phyloP scores from a whole-genome alignment of 2,113 vertebrate genomes.

The Grus americana region DNA sequence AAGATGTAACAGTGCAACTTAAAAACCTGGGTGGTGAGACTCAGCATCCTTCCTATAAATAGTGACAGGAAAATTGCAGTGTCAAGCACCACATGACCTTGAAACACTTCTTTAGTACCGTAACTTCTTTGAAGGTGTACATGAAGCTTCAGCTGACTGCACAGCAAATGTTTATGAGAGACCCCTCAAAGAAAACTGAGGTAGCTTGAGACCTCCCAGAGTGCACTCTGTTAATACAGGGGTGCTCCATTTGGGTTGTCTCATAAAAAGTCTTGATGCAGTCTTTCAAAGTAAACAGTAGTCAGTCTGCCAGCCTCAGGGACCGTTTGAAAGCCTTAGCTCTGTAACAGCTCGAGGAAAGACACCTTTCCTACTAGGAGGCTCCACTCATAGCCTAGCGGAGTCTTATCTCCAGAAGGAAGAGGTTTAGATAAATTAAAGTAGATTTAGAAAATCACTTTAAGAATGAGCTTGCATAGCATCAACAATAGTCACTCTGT shows the following conservation, averaged over 20 bases:
- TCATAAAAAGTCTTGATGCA: not conserved
- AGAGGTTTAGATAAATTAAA: not conserved
- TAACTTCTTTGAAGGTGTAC: not conserved
- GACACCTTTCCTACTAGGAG: not conserved
- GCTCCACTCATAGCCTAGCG: rapidly evolving
- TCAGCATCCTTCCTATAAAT: not conserved
- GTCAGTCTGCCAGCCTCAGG: not conserved
- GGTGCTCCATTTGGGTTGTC: not conserved
- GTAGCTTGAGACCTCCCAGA: not conserved
- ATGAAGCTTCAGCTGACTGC: not conserved
- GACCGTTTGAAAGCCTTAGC: not conserved
- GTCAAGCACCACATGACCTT: not conserved
- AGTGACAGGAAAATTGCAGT: not conserved
- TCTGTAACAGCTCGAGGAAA: not conserved
- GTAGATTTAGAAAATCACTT: not conserved
- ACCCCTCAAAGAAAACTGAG: not conserved
- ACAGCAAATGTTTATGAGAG: not conserved
- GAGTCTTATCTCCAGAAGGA: not conserved
- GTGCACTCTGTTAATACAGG: not conserved
- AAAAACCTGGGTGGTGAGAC: not conserved
- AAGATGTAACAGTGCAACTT: not conserved
- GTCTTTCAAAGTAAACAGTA: not conserved
- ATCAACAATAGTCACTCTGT: not conserved
- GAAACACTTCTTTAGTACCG: not conserved
- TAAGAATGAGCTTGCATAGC: not conserved